Conservation (phyloP, 2,888 invertebrate species). For the Drosophila koepferae region DNA sequence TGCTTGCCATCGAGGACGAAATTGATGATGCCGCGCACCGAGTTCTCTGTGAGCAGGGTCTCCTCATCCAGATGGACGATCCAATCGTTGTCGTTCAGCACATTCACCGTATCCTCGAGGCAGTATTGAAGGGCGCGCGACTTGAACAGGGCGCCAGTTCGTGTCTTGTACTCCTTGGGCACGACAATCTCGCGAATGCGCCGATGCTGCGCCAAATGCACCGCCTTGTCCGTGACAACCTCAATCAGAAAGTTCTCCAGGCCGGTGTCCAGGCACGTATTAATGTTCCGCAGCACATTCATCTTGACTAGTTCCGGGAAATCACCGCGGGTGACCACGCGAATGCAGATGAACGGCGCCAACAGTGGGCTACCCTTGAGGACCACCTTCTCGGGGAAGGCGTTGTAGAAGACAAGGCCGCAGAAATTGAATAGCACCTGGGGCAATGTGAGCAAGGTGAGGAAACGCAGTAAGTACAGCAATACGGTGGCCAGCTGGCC, state of each 20-base stretch:
- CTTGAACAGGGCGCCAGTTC: slow-evolving; percentile 96
- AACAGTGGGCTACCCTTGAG: slow-evolving; percentile 95
- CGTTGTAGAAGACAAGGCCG: slow-evolving; percentile 95
- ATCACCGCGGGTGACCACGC: slow-evolving; percentile 97
- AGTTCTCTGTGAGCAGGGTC: slow-evolving; percentile 96
- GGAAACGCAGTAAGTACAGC: slow-evolving; percentile 91
- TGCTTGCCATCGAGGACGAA: slow-evolving; percentile 97
- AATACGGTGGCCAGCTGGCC: slow-evolving; percentile 90
- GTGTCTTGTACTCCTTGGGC: slow-evolving; percentile 93
- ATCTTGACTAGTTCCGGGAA: slow-evolving; percentile 95
- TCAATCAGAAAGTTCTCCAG: slow-evolving; percentile 98
- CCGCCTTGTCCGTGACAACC: slow-evolving; percentile 96
- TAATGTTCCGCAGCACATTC: slow-evolving; percentile 94
- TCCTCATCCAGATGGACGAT: slow-evolving; percentile 99
- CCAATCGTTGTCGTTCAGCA: slow-evolving; percentile 95
- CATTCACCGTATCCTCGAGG: slow-evolving; percentile 94
- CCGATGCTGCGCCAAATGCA: slow-evolving; percentile 91
- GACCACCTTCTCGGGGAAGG: slow-evolving; percentile 96
- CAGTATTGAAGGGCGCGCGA: slow-evolving; percentile 98
- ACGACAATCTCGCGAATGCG: slow-evolving; percentile 95
- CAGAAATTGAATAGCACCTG: slow-evolving; percentile 93
- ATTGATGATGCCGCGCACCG: slow-evolving; percentile 95
- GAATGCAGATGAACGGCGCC: slow-evolving; percentile 97
- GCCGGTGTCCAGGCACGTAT: slow-evolving; percentile 94
- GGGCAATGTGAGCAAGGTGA: slow-evolving; percentile 94